Conservation (phyloP, 2,888 invertebrate genomes). For the Lasioglossum oenotherae region DNA sequence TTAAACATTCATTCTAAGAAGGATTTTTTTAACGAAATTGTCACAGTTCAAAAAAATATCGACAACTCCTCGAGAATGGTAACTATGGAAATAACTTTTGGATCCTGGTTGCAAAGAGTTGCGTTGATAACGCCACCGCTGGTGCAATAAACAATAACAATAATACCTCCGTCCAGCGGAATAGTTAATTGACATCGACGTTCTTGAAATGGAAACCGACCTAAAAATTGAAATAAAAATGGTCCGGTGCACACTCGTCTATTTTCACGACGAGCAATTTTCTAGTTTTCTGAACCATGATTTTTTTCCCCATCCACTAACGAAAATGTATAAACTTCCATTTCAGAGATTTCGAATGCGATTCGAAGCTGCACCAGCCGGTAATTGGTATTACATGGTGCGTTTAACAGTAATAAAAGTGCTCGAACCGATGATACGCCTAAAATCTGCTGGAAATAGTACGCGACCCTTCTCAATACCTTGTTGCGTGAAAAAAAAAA, state of each 20-base stretch:
- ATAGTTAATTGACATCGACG: not conserved
- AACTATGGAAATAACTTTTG: not conserved
- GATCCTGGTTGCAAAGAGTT: not conserved
- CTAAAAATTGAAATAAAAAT: slow-evolving; percentile 12
- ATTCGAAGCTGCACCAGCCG: slow-evolving; percentile 15
- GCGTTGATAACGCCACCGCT: not conserved
- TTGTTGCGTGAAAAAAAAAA: not conserved
- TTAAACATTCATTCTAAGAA: no score
- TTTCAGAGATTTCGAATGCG: slow-evolving; percentile 7
- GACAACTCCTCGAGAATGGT: not conserved
- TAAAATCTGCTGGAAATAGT: not conserved
- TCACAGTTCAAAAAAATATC: not conserved
- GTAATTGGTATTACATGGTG: slow-evolving; percentile 21
- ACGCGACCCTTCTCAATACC: not conserved
- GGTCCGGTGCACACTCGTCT: not conserved
- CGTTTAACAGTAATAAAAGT: slow-evolving; percentile 22
- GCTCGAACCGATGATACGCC: slow-evolving; percentile 12
- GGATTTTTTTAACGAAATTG: no score
- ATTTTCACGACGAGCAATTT: not conserved
- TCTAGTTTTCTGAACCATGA: not conserved
- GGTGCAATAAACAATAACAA: not conserved
- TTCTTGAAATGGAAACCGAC: not conserved
- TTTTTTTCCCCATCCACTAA: not conserved
- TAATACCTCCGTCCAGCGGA: not conserved
- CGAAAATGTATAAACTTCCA: slow-evolving; percentile 28